These are phyloP conservation scores for Agapornis roseicollis DNA, from an alignment of 2,113 vertebrate species.

Conservation along the genomic window DNA sequence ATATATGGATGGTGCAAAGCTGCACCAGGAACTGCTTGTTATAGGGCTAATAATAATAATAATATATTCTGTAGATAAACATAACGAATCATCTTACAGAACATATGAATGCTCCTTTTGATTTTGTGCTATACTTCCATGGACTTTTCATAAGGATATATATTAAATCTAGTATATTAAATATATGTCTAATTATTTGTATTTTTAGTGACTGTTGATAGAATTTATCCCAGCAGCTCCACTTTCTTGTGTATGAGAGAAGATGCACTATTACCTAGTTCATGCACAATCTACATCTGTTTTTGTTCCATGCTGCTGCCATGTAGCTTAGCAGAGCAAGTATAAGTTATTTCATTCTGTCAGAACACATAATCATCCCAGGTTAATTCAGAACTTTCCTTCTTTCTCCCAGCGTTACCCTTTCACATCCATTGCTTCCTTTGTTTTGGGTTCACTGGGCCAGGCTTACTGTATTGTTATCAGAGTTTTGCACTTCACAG, in stretches of 20 bases:
- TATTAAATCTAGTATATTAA: constrained; percentile 53
- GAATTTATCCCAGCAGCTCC: constrained; percentile 15
- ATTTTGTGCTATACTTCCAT: neutral
- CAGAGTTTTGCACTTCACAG: constrained; percentile 47
- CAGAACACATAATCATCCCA: constrained; percentile 76
- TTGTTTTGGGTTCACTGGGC: constrained; percentile 71
- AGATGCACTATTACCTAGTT: neutral
- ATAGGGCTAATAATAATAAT: neutral
- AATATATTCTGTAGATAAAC: neutral
- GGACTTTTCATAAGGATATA: neutral
- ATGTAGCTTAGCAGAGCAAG: constrained; percentile 14
- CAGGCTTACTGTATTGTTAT: constrained; percentile 42
- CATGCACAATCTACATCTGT: constrained; percentile 50
- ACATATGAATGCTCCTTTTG: neutral
- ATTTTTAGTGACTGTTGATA: constrained; percentile 25
- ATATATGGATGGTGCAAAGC: neutral
- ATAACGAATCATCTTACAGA: neutral
- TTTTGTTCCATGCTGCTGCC: constrained; percentile 58
- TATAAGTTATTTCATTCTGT: constrained; percentile 77
- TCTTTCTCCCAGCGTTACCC: constrained; percentile 40
- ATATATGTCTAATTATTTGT: constrained; percentile 45
- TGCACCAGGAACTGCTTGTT: neutral
- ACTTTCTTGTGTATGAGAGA: neutral
- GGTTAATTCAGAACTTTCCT: constrained; percentile 67
- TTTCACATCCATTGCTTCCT: constrained; percentile 42